Evolutionary conservation across 2,113 vertebrate genomes (phyloP).

Genomic region (Lophotis ruficrista): DNA sequence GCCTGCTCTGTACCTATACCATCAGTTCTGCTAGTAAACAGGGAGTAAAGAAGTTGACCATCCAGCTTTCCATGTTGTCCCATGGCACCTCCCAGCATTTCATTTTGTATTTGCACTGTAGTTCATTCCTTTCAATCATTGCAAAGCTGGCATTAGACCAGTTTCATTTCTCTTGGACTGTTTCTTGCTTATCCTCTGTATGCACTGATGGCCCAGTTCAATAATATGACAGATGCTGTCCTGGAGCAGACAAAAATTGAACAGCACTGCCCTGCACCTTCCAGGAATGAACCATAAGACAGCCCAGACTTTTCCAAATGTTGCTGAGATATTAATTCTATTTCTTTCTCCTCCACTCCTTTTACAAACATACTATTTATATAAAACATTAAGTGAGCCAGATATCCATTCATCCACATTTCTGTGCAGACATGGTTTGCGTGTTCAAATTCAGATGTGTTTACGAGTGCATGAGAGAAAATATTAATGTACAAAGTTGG

Average conservation of each 20-base stretch:
- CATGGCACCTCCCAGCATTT: not conserved
- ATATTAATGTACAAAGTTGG: not conserved
- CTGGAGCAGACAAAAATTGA: not conserved
- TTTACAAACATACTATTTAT: not conserved
- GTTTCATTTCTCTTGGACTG: not conserved
- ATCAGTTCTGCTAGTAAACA: not conserved
- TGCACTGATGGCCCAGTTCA: not conserved
- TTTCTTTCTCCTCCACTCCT: not conserved
- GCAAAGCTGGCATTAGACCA: not conserved
- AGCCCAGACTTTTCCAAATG: not conserved
- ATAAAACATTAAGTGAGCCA: not conserved
- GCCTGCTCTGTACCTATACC: not conserved
- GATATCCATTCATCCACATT: not conserved
- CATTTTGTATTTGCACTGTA: not conserved
- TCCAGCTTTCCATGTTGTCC: not conserved
- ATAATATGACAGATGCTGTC: constrained; percentile 15
- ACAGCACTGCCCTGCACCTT: not conserved
- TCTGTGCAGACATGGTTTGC: not conserved
- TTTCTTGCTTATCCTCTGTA: not conserved
- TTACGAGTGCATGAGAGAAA: not conserved
- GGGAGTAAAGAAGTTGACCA: not conserved
- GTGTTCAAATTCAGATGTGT: constrained; percentile 4
- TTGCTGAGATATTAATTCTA: not conserved
- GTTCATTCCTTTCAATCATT: not conserved
- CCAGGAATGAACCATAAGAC: not conserved